Evolutionary conservation across 2,797 vertebrate species (phyloP).

Genomic region (Spinibarbus caldwelli): DNA sequence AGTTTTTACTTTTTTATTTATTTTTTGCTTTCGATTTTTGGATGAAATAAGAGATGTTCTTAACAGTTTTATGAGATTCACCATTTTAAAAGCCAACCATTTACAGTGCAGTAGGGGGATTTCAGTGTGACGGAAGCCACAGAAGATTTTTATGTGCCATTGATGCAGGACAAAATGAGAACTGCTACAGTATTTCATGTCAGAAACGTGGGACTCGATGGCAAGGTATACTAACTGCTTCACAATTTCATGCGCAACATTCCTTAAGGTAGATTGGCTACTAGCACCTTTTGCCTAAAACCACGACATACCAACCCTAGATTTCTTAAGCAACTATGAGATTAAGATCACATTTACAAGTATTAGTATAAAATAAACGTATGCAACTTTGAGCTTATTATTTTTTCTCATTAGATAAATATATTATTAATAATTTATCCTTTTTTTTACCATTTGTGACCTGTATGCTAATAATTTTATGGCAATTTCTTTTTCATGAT

Average conservation of each 20-base stretch:
- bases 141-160: not conserved
- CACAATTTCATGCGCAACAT: slow-evolving; percentile 51
- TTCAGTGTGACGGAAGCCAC: not conserved
- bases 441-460: slow-evolving; percentile 55
- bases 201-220: slow-evolving; percentile 61
- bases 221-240: slow-evolving; percentile 63
- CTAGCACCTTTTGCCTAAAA: slow-evolving; percentile 71
- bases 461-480: slow-evolving; percentile 67
- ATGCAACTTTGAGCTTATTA: slow-evolving; percentile 66
- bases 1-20: no score
- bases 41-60: not conserved
- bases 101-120: not conserved
- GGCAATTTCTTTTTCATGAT: slow-evolving; percentile 66
- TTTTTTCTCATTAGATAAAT: slow-evolving; percentile 71
- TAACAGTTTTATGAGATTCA: not conserved
- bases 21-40: not conserved
- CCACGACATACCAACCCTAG: slow-evolving; percentile 61
- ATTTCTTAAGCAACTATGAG: slow-evolving; percentile 70
- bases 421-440: slow-evolving; percentile 72
- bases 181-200: slow-evolving; percentile 65
- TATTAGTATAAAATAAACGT: slow-evolving; percentile 76
- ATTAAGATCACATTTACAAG: slow-evolving; percentile 71
- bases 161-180: slow-evolving; percentile 37
- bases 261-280: slow-evolving; percentile 77
- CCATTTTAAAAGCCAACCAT: not conserved